A percentile compares a stretch with the other conserved stretches of the same genome.
phyloP scores from a whole-genome alignment of 2,797 vertebrate species.

The Enteromius thamalakanensis region DNA sequence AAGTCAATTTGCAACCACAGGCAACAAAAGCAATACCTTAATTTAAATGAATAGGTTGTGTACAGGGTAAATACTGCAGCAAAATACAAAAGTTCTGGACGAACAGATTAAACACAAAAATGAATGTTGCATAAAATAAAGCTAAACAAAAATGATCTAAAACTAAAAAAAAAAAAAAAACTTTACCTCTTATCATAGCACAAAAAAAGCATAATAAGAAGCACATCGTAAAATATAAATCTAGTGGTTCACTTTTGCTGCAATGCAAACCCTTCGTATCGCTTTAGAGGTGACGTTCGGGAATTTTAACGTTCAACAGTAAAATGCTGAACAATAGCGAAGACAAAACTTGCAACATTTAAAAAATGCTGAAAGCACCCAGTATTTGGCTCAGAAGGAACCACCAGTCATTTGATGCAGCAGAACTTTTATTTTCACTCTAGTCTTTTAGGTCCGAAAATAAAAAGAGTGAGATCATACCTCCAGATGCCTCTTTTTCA shows the following conservation, averaged over 20 bases:
- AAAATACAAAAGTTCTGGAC: conserved; percentile 74
- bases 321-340: conserved; percentile 33
- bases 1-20: conserved; percentile 76
- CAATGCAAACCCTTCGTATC: conserved; percentile 78
- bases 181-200: neutral
- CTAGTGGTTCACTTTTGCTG: conserved; percentile 79
- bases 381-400: neutral
- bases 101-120: conserved; percentile 64
- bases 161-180: neutral
- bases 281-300: conserved; percentile 50
- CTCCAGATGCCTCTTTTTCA: conserved; percentile 79
- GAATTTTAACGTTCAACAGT: conserved; percentile 16
- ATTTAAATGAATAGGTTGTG: conserved; percentile 71
- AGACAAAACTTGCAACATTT: conserved; percentile 10
- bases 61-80: conserved; percentile 83
- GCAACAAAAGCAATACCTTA: conserved; percentile 72
- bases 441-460: conserved; percentile 25
- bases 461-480: conserved; percentile 69
- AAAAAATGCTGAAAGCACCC: conserved; percentile 15
- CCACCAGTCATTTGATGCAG: neutral
- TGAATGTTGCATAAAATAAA: neutral
- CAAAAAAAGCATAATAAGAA: neutral
- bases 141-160: neutral
- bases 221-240: neutral
- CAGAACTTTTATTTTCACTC: conserved; percentile 32